These are phyloP conservation scores for Porites divaricata DNA, from an alignment of 92 coral and sea anemone species.

Conservation along the genomic window DNA sequence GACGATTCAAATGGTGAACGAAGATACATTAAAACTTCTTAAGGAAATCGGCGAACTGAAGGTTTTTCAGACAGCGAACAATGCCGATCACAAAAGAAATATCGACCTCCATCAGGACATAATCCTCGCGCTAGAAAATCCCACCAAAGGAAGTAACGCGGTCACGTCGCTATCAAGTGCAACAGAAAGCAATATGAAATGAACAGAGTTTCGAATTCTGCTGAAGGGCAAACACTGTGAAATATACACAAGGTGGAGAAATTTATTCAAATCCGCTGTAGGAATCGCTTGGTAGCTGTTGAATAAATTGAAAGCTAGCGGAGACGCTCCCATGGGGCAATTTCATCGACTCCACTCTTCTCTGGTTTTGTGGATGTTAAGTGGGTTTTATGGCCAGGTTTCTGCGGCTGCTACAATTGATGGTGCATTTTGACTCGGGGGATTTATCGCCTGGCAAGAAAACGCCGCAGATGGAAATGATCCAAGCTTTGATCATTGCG, in stretches of 20 bases:
- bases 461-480: background rate
- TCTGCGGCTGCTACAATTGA: slow-evolving; percentile 15
- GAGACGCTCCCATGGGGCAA: background rate
- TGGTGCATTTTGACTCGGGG: slow-evolving; percentile 13
- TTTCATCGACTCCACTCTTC: background rate
- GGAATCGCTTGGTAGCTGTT: background rate
- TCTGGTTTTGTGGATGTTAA: slow-evolving; percentile 14
- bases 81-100: slow-evolving; percentile 78
- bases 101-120: slow-evolving; percentile 86
- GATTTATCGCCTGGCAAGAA: background rate
- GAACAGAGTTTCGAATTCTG: slow-evolving; percentile 12
- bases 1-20: slow-evolving; percentile 94
- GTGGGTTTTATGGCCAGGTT: background rate
- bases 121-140: slow-evolving; percentile 91
- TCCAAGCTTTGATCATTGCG: slow-evolving; percentile 10
- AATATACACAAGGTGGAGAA: background rate
- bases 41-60: slow-evolving; percentile 97
- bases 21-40: slow-evolving; percentile 88
- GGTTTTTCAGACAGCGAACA: slow-evolving; percentile 80
- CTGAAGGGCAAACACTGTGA: background rate
- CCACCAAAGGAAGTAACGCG: slow-evolving; percentile 62
- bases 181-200: slow-evolving; percentile 55
- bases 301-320: background rate
- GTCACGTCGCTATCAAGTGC: slow-evolving; percentile 34
- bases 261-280: slow-evolving; percentile 1